Evolutionary conservation across 2,888 invertebrate species (phyloP), one percentile per base, ranked within the genome.

Genomic region (Cyrtodaria siliqua): DNA sequence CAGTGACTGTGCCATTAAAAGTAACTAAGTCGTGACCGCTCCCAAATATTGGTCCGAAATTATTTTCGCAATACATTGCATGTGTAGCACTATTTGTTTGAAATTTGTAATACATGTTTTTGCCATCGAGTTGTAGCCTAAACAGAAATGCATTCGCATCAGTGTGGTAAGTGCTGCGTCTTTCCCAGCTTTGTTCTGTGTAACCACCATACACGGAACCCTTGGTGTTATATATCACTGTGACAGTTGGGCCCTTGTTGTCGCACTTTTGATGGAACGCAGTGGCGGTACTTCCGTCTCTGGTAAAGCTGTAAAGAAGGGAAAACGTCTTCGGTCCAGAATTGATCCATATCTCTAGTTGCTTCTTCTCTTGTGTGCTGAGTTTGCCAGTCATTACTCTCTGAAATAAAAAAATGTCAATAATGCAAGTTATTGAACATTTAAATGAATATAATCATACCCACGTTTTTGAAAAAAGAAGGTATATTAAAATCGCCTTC

Each of bases 191-290:
- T 14, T 56, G 44, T 20, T 63, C 62, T 14, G 83, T 77, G 56
- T 71, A 84, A 0, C 82, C 86, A 2, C 84, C 86, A 56, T 66
- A 86, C 14, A 84, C 68, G 24, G 73, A 79, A 16, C 69, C 71
- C 16, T 69, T 24, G 0, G 77, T 71, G 61, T 86, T 81, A 49
- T 81, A 86, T 6, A 82, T 20, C 1, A 84, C 79, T 0, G 79
- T 79, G 0, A 86, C 76, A 4, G 83, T 84, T 0, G 84, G 75
- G 0, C 84, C 84, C 63, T 84, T 64, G 44, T 80, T 74, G 78
- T 86, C 68, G 59, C 86, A 86, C 33, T 64, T 63, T 44, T 71
- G 50, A 29, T 86, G 86, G 52, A 86, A 86, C 12, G 69, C 63
- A 23, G 50, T 20, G 9, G 83, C 63, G 4, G 47, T 40, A 50